Evolutionary conservation across 2,888 invertebrate genomes (phyloP).

Genomic region (Heliconius cydno): DNA sequence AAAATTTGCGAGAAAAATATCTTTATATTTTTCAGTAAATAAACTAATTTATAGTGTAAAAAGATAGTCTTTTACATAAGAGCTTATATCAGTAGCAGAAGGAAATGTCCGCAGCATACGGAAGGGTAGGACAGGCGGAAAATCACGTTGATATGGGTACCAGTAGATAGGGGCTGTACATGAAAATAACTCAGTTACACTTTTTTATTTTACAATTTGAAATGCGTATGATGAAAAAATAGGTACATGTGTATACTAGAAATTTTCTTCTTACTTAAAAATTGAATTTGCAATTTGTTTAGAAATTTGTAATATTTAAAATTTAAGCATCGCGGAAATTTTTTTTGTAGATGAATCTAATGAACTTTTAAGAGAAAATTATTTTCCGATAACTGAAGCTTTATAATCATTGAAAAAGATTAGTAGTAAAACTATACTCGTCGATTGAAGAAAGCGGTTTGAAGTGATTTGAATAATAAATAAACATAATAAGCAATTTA

Average conservation of each 20-base stretch:
- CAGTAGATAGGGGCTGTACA: constrained; percentile 4
- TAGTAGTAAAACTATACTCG: background rate
- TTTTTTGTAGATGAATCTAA: too few species aligned
- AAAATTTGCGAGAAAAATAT: background rate
- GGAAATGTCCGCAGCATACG: constrained; percentile 45
- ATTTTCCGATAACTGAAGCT: background rate
- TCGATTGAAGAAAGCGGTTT: background rate
- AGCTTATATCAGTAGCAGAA: constrained; percentile 35
- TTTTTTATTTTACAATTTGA: background rate
- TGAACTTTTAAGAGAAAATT: background rate
- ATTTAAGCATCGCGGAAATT: background rate
- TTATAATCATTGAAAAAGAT: too few species aligned
- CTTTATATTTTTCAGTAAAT: background rate
- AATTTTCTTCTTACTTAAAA: too few species aligned
- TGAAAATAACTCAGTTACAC: constrained; percentile 11
- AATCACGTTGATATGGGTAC: constrained; percentile 45
- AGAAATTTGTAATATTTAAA: background rate
- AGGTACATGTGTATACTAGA: too few species aligned
- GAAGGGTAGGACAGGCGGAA: constrained; percentile 48
- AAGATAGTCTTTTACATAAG: background rate
- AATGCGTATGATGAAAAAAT: background rate
- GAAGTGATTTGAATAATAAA: background rate
- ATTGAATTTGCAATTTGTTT: background rate
- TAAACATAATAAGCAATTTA: background rate
- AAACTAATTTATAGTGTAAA: background rate